Evolutionary conservation across 1,140 invertebrate species (phyloP).

Genomic region (Panulirus ornatus): DNA sequence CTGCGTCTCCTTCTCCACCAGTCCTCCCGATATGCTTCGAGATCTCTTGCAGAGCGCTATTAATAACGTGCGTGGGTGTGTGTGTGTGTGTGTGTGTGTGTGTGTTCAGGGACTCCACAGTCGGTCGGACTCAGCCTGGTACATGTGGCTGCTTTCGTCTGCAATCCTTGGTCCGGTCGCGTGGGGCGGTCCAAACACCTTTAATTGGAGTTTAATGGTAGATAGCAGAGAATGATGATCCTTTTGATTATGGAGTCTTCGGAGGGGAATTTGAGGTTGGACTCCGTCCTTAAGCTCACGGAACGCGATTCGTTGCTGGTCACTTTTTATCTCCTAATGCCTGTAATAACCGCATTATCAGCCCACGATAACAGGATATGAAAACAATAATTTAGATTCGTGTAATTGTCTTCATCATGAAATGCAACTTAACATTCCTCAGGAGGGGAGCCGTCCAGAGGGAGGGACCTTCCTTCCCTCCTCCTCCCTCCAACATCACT

Average conservation of each 20-base stretch:
- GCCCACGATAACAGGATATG: constrained; percentile 37
- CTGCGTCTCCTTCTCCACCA: too few species aligned
- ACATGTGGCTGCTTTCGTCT: constrained; percentile 1
- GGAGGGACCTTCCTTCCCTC: too few species aligned
- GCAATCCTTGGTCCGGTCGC: background rate
- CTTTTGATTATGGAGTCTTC: constrained; percentile 20
- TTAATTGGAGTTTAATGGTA: constrained; percentile 47
- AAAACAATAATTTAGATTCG: constrained; percentile 44
- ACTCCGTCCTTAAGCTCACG: constrained; percentile 17
- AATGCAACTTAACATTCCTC: constrained; percentile 29
- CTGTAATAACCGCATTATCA: constrained; percentile 37
- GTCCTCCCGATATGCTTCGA: too few species aligned
- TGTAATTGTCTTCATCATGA: constrained; percentile 37
- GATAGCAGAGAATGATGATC: constrained; percentile 24
- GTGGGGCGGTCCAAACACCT: constrained; percentile 35
- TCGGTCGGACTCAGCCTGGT: too few species aligned
- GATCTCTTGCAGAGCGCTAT: too few species aligned
- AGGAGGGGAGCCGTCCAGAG: background rate
- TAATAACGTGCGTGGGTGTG: too few species aligned
- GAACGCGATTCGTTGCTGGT: constrained; percentile 14
- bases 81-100: background rate
- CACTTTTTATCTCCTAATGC: constrained; percentile 32
- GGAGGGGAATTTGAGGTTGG: background rate
- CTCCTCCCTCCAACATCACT: too few species aligned
- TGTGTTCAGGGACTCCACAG: background rate